Conservation (phyloP, 2,888 invertebrate genomes). For the Epinotia demarniana region DNA sequence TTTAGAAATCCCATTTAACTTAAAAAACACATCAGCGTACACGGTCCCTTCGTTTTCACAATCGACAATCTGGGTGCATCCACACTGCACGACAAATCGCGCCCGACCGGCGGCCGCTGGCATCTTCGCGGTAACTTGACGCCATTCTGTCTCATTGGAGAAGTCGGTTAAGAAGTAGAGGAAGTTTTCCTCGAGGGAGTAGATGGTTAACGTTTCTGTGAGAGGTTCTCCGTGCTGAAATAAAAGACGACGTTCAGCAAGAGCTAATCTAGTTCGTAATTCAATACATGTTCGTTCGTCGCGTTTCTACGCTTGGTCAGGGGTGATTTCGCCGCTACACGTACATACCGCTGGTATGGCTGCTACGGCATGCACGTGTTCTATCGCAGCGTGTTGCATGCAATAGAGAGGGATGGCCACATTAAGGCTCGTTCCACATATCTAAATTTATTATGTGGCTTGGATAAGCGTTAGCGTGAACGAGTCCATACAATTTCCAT, state of each 20-base stretch:
- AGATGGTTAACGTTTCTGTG: slow-evolving; percentile 59
- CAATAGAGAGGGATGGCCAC: too few species aligned
- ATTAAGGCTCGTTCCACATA: too few species aligned
- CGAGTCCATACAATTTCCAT: too few species aligned
- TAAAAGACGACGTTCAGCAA: slow-evolving; percentile 4
- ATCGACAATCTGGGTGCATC: slow-evolving; percentile 58
- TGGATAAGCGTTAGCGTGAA: too few species aligned
- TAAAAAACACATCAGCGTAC: slow-evolving; percentile 60
- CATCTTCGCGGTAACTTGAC: slow-evolving; percentile 55
- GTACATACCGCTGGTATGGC: too few species aligned
- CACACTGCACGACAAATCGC: slow-evolving; percentile 61
- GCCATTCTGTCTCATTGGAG: slow-evolving; percentile 64
- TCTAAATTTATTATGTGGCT: too few species aligned
- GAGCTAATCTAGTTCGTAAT: neutral
- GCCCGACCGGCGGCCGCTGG: slow-evolving; percentile 60
- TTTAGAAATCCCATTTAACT: slow-evolving; percentile 58
- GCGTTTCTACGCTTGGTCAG: too few species aligned
- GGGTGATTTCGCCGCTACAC: too few species aligned
- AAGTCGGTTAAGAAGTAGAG: slow-evolving; percentile 66
- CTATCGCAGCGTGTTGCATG: too few species aligned
- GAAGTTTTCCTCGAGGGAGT: slow-evolving; percentile 69
- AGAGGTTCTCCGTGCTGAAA: slow-evolving; percentile 63
- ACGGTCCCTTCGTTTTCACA: slow-evolving; percentile 58
- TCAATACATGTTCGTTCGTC: too few species aligned
- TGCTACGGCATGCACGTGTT: too few species aligned